Percentiles rank a stretch among this genome's conserved stretches.
These are phyloP conservation scores for Pollenia labialis DNA, from an alignment of 2,888 invertebrate genomes.

Conservation along the genomic window DNA sequence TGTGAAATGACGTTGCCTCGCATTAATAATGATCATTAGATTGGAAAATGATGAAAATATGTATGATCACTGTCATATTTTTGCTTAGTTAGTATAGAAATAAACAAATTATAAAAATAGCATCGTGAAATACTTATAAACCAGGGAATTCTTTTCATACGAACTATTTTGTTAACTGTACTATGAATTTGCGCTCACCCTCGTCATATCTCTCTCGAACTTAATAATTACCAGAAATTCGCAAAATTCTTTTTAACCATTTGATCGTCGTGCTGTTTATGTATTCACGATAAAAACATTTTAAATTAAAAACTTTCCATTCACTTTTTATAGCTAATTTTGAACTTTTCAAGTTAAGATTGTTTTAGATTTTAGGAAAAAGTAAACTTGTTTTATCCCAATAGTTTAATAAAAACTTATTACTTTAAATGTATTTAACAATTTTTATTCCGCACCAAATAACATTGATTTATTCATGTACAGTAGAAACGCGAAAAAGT, in stretches of 20 bases:
- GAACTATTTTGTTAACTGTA: slow-evolving; percentile 52
- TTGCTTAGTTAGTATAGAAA: slow-evolving; percentile 16
- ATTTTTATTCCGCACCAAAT: no score
- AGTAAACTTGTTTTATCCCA: no score
- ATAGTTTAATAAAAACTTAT: no score
- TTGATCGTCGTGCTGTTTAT: not conserved
- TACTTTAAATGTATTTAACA: no score
- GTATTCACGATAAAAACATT: not conserved
- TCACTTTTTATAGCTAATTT: no score
- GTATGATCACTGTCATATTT: slow-evolving; percentile 46
- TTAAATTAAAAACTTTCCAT: no score
- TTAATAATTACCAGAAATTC: not conserved
- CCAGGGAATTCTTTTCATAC: slow-evolving; percentile 50
- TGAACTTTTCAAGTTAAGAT: no score
- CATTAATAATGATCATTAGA: slow-evolving; percentile 36
- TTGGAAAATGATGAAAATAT: slow-evolving; percentile 45
- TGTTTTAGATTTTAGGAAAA: no score
- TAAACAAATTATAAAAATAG: slow-evolving; percentile 44
- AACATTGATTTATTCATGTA: no score
- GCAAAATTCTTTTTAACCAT: not conserved
- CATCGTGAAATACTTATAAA: slow-evolving; percentile 2
- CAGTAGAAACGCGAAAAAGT: no score
- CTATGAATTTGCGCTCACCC: not conserved
- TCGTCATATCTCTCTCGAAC: not conserved
- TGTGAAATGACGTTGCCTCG: slow-evolving; percentile 28